phyloP scores from a whole-genome alignment of 53 echinoderm and acorn worm genomes.

The Crossaster papposus region DNA sequence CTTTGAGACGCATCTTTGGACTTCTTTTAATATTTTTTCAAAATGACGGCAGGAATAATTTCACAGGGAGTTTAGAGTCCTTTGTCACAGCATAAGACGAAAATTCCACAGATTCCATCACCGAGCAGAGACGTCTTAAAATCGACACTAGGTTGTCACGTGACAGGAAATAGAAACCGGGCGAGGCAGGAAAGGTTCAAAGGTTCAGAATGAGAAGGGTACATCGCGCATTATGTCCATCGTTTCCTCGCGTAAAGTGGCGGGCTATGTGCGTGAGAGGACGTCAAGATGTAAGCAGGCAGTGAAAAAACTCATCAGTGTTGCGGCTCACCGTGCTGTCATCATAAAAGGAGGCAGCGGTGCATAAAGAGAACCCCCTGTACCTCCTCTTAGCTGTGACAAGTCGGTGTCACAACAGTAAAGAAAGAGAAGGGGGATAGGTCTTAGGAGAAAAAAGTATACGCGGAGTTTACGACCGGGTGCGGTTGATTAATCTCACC shows the following conservation, averaged over 20 bases:
- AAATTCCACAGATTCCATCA: neutral
- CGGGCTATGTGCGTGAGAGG: neutral
- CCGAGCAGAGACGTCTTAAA: neutral
- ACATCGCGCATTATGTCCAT: neutral
- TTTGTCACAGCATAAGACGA: no score
- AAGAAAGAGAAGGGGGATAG: neutral
- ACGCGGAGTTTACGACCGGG: conserved; percentile 16
- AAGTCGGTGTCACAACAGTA: neutral
- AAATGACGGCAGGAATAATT: no score
- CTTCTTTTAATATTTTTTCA: no score
- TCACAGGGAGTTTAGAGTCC: no score
- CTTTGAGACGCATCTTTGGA: no score
- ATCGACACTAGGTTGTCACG: neutral
- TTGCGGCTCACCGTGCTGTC: conserved; percentile 9
- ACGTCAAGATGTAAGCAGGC: neutral
- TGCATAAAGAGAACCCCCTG: conserved; percentile 31
- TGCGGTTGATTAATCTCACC: conserved; percentile 43
- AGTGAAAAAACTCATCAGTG: conserved; percentile 24
- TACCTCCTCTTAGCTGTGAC: neutral
- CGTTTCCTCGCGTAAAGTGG: neutral
- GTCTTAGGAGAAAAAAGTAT: conserved; percentile 13
- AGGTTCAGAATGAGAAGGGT: neutral
- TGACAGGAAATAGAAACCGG: conserved; percentile 22
- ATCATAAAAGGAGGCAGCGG: conserved; percentile 12
- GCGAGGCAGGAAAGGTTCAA: conserved; percentile 11